phyloP scores from a whole-genome alignment of 2,888 invertebrate species.

The Zelleria hepariella region DNA sequence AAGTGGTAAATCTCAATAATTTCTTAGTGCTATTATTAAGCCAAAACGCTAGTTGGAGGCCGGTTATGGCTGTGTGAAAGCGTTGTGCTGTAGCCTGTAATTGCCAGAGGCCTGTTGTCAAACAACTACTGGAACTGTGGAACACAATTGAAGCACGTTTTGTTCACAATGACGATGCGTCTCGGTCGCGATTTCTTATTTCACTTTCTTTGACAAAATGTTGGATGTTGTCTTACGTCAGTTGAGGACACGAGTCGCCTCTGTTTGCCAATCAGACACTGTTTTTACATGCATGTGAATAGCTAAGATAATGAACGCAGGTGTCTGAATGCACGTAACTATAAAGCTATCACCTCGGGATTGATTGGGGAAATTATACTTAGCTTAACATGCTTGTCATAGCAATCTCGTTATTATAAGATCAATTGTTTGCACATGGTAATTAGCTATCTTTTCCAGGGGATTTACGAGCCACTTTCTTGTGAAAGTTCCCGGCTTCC shows the following conservation, averaged over 20 bases:
- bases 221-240: slow-evolving; percentile 1
- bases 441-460: neutral
- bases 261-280: neutral
- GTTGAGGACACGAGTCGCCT: neutral
- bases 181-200: slow-evolving; percentile 43
- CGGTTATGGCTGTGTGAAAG: slow-evolving; percentile 34
- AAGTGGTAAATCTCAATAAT: slow-evolving; percentile 29
- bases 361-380: neutral
- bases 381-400: neutral
- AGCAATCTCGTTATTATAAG: neutral
- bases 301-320: neutral
- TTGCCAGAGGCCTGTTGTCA: slow-evolving; percentile 32
- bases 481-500: neutral
- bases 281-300: neutral
- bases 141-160: slow-evolving; percentile 24
- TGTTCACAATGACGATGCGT: slow-evolving; percentile 33
- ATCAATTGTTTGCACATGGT: neutral
- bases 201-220: slow-evolving; percentile 47
- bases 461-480: neutral
- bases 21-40: slow-evolving; percentile 26
- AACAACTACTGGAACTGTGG: slow-evolving; percentile 26
- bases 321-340: neutral
- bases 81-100: slow-evolving; percentile 25
- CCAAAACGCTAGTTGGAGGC: slow-evolving; percentile 26
- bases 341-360: neutral